These are phyloP conservation scores for Chaetura pelagica DNA, from an alignment of 2,113 vertebrate genomes.

Conservation along the genomic window DNA sequence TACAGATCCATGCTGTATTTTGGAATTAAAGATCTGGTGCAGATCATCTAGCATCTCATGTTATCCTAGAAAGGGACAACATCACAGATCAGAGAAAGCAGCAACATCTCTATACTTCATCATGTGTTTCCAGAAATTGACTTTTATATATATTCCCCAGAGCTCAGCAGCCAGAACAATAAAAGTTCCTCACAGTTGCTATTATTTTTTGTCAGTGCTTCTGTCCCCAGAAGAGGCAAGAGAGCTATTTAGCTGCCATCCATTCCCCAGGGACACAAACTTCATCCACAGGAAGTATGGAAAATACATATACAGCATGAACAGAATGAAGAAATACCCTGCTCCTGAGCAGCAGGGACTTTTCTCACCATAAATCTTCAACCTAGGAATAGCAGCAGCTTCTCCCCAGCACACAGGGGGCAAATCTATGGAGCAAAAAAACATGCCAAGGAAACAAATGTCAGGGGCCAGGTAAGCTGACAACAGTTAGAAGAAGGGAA, in stretches of 20 bases:
- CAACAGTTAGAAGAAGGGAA: not conserved
- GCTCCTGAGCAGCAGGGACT: slow-evolving; percentile 61
- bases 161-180: not conserved
- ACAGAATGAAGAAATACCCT: not conserved
- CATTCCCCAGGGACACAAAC: not conserved
- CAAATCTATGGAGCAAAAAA: not conserved
- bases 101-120: not conserved
- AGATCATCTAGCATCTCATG: not conserved
- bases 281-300: not conserved
- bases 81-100: not conserved
- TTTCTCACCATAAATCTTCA: slow-evolving; percentile 75
- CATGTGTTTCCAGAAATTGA: not conserved
- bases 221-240: not conserved
- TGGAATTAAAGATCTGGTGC: not conserved
- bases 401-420: not conserved
- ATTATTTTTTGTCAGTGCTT: not conserved
- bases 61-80: not conserved
- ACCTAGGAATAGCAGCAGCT: not conserved
- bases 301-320: not conserved
- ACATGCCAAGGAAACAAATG: not conserved
- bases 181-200: not conserved
- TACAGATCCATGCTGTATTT: not conserved
- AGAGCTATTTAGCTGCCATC: not conserved
- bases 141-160: not conserved
- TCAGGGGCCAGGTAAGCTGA: slow-evolving; percentile 17